Evolutionary conservation across 1,140 invertebrate species (phyloP).

Genomic region (Ceratina calcarata): DNA sequence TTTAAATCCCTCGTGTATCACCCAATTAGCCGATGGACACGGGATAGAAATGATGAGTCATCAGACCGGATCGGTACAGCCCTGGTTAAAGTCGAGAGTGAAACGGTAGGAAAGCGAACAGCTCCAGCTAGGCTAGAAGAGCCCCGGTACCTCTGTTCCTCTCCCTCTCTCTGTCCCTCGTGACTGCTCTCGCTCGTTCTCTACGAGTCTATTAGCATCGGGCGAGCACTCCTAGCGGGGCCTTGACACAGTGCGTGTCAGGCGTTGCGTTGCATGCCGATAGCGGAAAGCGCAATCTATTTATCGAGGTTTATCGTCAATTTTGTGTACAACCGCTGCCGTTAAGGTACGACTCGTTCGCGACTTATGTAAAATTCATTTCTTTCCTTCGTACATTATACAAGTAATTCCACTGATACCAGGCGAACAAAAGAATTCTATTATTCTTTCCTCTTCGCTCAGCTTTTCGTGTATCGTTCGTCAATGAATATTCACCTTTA

Average conservation of each 20-base stretch:
- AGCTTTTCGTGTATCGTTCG: too few species aligned
- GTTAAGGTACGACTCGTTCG: background rate
- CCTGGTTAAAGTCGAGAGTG: constrained; percentile 39
- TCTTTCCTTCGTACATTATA: too few species aligned
- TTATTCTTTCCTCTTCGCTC: too few species aligned
- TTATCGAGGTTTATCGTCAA: constrained; percentile 78
- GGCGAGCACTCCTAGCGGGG: constrained; percentile 64
- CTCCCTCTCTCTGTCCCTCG: constrained; percentile 23
- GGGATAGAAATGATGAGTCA: constrained; percentile 8
- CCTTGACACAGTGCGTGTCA: constrained; percentile 79
- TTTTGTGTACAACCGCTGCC: constrained; percentile 58
- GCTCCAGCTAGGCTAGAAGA: constrained; percentile 34
- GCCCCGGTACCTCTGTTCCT: constrained; percentile 14
- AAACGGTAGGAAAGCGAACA: constrained; percentile 33
- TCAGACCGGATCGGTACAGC: constrained; percentile 8
- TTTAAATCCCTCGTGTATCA: background rate
- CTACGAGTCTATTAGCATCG: constrained; percentile 77
- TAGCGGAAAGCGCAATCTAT: constrained; percentile 80
- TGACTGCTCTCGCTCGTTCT: constrained; percentile 27
- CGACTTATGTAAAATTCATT: too few species aligned
- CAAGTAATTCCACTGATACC: too few species aligned
- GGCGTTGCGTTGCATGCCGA: constrained; percentile 77
- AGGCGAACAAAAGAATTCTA: too few species aligned
- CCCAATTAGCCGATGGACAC: background rate
- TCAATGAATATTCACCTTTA: too few species aligned